These are phyloP conservation scores for Pediacus dermestoides DNA, from an alignment of 2,888 invertebrate genomes.

Conservation along the genomic window DNA sequence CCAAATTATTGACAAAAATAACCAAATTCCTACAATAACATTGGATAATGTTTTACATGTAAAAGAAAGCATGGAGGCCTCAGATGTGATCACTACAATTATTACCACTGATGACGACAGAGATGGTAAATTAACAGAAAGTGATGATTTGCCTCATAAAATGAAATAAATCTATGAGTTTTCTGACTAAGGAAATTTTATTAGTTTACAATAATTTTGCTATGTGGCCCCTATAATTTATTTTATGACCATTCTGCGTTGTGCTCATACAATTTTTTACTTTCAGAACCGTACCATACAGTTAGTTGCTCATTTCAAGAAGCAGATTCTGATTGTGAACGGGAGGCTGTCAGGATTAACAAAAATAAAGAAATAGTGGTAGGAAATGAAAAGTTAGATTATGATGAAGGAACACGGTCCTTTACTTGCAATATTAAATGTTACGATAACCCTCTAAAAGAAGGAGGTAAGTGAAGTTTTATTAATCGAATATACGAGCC, in stretches of 20 bases:
- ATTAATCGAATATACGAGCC: too few relatives aligned
- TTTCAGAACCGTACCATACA: constrained; percentile 53
- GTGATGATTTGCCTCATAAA: neutral
- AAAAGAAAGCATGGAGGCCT: constrained; percentile 52
- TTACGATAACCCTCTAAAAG: constrained; percentile 25
- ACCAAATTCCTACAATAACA: constrained; percentile 51
- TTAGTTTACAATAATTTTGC: too few relatives aligned
- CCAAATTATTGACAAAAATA: constrained; percentile 59
- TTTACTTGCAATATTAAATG: constrained; percentile 28
- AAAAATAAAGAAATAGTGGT: constrained; percentile 19
- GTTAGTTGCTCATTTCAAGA: constrained; percentile 56
- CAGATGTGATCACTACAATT: constrained; percentile 48
- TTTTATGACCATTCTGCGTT: too few relatives aligned
- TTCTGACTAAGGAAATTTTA: too few relatives aligned
- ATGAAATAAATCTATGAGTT: neutral
- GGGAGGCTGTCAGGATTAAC: constrained; percentile 19
- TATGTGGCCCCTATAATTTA: too few relatives aligned
- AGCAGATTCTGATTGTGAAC: constrained; percentile 32
- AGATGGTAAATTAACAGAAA: constrained; percentile 51
- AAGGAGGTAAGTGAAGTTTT: constrained; percentile 19
- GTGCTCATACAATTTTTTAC: too few relatives aligned
- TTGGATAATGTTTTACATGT: constrained; percentile 44
- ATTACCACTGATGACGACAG: constrained; percentile 56
- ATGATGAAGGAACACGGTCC: constrained; percentile 25
- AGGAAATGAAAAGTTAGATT: constrained; percentile 16